Base-by-base conservation (phyloP, 1,140 invertebrate species). In the Agraylea sexmaculata region DNA sequence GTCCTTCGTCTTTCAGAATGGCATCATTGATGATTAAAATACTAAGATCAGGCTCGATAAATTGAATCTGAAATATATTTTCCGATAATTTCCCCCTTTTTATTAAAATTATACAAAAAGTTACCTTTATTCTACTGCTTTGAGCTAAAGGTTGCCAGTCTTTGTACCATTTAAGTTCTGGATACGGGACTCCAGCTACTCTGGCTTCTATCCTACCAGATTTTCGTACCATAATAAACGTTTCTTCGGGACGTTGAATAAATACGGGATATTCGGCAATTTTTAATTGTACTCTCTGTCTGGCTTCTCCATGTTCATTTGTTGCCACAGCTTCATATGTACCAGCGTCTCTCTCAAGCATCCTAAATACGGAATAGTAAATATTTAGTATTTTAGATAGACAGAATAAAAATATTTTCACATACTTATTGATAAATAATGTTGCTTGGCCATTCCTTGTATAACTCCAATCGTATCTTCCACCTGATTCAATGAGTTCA, bases 131-230 rank as follows among this genome's bases (percentile, higher is more conserved):
- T 51, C 88, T 76, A 4, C 73, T 71, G 1, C 85, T 84, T 2
- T 83, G 60, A 2, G 83, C 77, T 4, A 95, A 56, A 2, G 87
- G 89, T 54, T 87, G 82, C 89, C 90, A 95, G 58, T 96, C 90
- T 64, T 94, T 96, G 64, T 85, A 94, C 87, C 89, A 96, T 57
- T 88, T 92, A n/a, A 99, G 77, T 46, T 91, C 87, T 1, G 94
- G 93, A 52, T 82, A 80, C 1, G 94, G 94, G 39, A 88, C 77
- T 8, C 92, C 94, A 18, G 78, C 80, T 28, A 97, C 77, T 34
- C 83, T 72, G 28, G 91, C 93, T 54, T 85, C 81, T 20, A 98
- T 66, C 32, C 77, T 70, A 3, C 78, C 83, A 32, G 71, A 74
- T 38, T 78, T 76, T 29, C 87, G 64, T 2, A 78, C 56, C 68